Evolutionary conservation across 2,797 vertebrate species (phyloP), one percentile per base, ranked within the genome.

Genomic region (Arremon aurantiirostris): DNA sequence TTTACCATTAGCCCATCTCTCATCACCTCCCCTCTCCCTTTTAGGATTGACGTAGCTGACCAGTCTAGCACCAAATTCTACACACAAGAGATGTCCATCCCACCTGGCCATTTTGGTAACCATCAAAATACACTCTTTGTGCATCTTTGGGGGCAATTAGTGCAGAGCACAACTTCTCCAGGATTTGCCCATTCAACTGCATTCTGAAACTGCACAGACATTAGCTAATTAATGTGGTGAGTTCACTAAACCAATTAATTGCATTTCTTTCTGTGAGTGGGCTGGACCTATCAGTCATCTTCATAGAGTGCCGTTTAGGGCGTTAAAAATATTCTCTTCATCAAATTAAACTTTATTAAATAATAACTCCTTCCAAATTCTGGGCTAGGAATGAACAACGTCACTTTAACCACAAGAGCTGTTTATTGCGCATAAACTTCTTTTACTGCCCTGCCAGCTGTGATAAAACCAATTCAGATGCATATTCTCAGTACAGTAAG

Each of bases 261-360:
- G 95, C 95, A 93, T 95, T 96, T 94, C 85, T 96, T 94, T 95
- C 91, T 95, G 80, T 64, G 89, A 96, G 89, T 93, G 73, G 94
- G 90, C 82, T 94, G 94, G 87, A 91, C 72, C 91, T 97, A 96
- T 97, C 89, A 79, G 87, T 95, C 95, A 96, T 97, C 95, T 96
- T 94, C 86, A 53, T 50, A 90, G 93, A 97, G 76, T 92, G 84
- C 89, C 63, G 91, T 97, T 94, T 96, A 95, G 95, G 91, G 93
- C 77, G 28, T 97, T 94, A 94, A 96, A 97, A 96, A 97, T 94
- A 94, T 96, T 96, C 95, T 88, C 93, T 97, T 94, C 93, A 90
- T 97, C 95, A 96, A 94, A 97, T 96, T 96, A 95, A 94, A 93
- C 93, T 96, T 97, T 95, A 96, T 94, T 96, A 97, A 96, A 95